phyloP scores from a whole-genome alignment of 2,888 invertebrate genomes.

The Tipula lateralis region DNA sequence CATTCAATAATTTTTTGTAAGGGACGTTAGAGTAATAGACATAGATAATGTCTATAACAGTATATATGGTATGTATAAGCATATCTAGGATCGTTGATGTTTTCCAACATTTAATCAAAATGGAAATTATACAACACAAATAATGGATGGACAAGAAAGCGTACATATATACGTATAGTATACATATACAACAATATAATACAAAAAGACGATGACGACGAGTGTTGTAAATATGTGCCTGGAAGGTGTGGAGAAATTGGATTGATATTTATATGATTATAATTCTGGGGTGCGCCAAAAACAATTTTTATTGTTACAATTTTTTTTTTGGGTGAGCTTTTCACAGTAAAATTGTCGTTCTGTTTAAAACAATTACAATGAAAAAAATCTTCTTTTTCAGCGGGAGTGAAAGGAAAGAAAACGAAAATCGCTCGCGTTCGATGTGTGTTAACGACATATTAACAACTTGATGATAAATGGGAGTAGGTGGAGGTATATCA shows the following conservation, averaged over 20 bases:
- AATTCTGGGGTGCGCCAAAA: neutral
- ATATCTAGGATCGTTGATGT: neutral
- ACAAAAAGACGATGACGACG: neutral
- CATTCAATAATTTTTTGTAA: slow-evolving; percentile 14
- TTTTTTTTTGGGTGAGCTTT: neutral
- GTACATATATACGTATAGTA: too few species aligned
- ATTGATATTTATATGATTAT: slow-evolving; percentile 5
- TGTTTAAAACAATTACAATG: neutral
- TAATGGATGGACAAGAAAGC: neutral
- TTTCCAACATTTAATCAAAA: neutral
- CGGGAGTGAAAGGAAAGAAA: neutral
- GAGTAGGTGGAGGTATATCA: neutral
- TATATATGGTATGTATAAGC: neutral
- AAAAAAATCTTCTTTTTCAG: neutral
- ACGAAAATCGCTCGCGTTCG: neutral
- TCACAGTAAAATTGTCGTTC: neutral
- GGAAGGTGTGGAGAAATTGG: slow-evolving; percentile 19
- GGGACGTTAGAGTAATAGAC: neutral
- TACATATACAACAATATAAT: neutral
- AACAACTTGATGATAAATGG: neutral
- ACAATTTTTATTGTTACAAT: neutral
- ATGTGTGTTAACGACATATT: neutral
- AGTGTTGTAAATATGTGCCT: neutral
- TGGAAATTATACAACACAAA: neutral
- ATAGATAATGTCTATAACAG: neutral